These are phyloP conservation scores for Julus scandinavius DNA, from an alignment of 2,888 invertebrate species.

Conservation along the genomic window DNA sequence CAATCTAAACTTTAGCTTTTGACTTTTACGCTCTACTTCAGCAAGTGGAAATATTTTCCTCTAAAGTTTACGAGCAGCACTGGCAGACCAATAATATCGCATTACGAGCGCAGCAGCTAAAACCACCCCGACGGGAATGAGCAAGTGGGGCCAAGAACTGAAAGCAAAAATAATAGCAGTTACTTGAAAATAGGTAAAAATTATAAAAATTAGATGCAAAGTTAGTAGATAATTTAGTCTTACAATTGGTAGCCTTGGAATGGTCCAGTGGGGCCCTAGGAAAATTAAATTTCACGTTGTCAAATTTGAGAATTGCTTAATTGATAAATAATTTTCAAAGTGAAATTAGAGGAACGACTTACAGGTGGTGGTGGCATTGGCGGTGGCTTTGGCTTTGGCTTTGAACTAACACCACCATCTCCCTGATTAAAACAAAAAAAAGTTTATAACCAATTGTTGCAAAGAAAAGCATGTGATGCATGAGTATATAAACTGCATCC, in stretches of 20 bases:
- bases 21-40: background rate
- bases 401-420: background rate
- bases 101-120: background rate
- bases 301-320: background rate
- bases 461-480: too few species aligned
- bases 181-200: background rate
- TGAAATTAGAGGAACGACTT: background rate
- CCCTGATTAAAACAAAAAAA: background rate
- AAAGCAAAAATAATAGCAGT: background rate
- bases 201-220: background rate
- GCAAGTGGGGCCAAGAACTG: slow-evolving; percentile 6
- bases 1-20: background rate
- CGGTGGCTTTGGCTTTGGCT: background rate
- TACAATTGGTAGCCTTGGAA: background rate
- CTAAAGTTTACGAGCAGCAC: background rate
- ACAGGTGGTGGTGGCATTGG: background rate
- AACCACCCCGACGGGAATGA: background rate
- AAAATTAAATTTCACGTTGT: background rate
- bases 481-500: background rate
- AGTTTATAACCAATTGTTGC: background rate
- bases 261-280: background rate
- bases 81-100: background rate
- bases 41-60: background rate
- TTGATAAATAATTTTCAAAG: background rate
- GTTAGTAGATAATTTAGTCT: background rate